Conservation (phyloP, 2,797 vertebrate genomes). For the Intellagama lesueurii region DNA sequence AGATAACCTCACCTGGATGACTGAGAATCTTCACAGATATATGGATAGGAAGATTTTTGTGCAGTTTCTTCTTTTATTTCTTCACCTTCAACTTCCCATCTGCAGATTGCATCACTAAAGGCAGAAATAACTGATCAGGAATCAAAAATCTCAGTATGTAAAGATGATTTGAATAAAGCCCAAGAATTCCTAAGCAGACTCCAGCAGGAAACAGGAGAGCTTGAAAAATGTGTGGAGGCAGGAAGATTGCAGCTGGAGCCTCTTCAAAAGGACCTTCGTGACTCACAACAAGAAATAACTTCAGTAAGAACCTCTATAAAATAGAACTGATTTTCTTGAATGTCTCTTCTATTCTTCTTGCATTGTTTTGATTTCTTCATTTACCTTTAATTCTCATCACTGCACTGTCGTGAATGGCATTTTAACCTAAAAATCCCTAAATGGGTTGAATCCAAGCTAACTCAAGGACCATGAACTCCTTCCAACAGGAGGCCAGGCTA, state of each 20-base stretch:
- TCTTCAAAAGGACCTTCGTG: slow-evolving; percentile 89
- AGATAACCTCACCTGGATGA: too few relatives aligned
- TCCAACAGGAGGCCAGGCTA: too few relatives aligned
- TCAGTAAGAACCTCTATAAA: slow-evolving; percentile 82
- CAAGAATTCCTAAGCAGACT: slow-evolving; percentile 90
- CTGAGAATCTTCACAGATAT: too few relatives aligned
- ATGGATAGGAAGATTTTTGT: too few relatives aligned
- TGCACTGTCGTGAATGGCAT: not conserved
- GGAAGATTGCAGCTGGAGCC: slow-evolving; percentile 91
- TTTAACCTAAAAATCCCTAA: not conserved
- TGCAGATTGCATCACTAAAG: slow-evolving; percentile 91
- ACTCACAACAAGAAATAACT: slow-evolving; percentile 91
- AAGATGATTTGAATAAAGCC: slow-evolving; percentile 91
- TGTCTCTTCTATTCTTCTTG: slow-evolving; percentile 35
- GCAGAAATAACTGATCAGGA: slow-evolving; percentile 92
- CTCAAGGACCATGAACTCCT: too few relatives aligned
- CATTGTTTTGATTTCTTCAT: not conserved
- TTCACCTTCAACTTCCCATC: slow-evolving; percentile 24
- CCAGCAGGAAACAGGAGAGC: slow-evolving; percentile 90
- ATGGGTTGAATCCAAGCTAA: too few relatives aligned
- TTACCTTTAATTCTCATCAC: not conserved
- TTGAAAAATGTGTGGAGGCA: slow-evolving; percentile 90
- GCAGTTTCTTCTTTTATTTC: not conserved
- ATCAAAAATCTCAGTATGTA: slow-evolving; percentile 89
- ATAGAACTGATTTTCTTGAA: not conserved